phyloP scores from a whole-genome alignment of 2,888 invertebrate species.

The Drosophila hamatofila region DNA sequence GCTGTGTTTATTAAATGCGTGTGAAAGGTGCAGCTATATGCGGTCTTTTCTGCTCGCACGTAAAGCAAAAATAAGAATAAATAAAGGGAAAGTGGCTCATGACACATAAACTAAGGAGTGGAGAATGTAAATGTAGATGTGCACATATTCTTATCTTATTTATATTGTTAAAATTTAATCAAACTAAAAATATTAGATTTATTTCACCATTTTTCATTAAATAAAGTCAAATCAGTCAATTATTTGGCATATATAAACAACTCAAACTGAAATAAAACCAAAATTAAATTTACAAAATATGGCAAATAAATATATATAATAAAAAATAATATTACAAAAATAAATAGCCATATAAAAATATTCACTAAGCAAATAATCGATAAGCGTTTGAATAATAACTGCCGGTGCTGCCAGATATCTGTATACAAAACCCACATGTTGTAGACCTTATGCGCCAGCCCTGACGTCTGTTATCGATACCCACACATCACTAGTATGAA shows the following conservation, averaged over 20 bases:
- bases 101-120: too few species aligned
- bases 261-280: not conserved
- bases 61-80: not conserved
- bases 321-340: not conserved
- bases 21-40: not conserved
- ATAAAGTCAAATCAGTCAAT: not conserved
- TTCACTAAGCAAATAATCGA: not conserved
- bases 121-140: not conserved
- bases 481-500: constrained; percentile 41
- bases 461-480: constrained; percentile 44
- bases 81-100: not conserved
- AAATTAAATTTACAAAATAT: not conserved
- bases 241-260: not conserved
- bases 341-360: too few species aligned
- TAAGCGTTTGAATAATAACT: constrained; percentile 14
- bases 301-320: not conserved
- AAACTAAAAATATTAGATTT: not conserved
- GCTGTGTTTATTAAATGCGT: not conserved
- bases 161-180: not conserved
- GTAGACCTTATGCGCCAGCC: constrained; percentile 1
- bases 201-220: too few species aligned
- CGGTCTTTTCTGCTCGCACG: too few species aligned
- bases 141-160: not conserved
- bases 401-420: constrained; percentile 16
- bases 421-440: constrained; percentile 13